Base-by-base conservation (phyloP, 2,113 vertebrate species). In the Anguilla rostrata region DNA sequence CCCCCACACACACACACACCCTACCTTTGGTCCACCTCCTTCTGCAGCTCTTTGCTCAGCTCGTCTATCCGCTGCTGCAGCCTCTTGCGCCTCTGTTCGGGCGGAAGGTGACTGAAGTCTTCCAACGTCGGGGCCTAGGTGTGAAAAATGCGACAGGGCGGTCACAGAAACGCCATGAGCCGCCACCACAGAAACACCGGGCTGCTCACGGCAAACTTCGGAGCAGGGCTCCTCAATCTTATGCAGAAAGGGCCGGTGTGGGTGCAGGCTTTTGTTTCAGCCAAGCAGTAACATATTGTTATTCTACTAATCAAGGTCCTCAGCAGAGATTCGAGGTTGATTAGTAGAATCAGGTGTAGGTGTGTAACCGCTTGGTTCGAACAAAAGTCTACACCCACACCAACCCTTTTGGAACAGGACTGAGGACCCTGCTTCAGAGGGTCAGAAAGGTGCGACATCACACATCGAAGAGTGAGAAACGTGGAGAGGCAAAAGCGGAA, bases 31-130 rank as follows among this genome's bases (percentile, higher is more conserved):
- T 99, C 98, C 75, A 97, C 96, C 94, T 99, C 97, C 89, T 98
- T 99, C 92, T 99, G 98, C 15, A 99, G 96, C 90, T 99, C 98
- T 92, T 95, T 96, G 93, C 94, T 95, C 78, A 99, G 97, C 89
- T 99, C 98, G 89, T 99, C 98, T 0, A 99, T 98, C 92, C 96
- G 96, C 90, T 98, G 98, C 88, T 98, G 98, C 85, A 99, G 95
- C 92, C 96, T 97, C 94, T 99, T 99, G 87, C 98, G 97, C 90
- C 98, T 96, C 91, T 99, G 98, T 89, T 99, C 98, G 14, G 98
- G 98, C 8, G 98, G 98, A 85, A 99, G 95, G 88, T 99, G 98
- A 93, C 98, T 99, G 90, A 97, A 99, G 91, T 99, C 98, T 93
- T 99, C 98, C 81, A 97, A 91, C 43, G 97, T 96, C 22, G 98